Base-by-base conservation (phyloP, 2,797 vertebrate species). In the Myotis vivesi region DNA sequence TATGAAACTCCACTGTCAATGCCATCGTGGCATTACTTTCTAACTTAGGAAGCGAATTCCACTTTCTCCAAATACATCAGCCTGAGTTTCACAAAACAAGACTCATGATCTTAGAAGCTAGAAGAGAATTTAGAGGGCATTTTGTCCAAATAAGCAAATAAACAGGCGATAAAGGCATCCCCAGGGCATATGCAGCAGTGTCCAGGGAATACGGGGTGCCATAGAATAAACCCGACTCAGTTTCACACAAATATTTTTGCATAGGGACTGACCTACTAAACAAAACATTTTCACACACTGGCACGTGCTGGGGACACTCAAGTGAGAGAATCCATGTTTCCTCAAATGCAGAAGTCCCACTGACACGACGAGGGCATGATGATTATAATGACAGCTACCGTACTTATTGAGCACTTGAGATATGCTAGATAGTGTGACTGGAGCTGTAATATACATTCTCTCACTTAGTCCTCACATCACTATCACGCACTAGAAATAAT, bases 221-320 rank as follows among this genome's bases (percentile, higher is more conserved):
- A 53, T 0, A 53, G 64, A 55, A 75, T 38, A 91, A 89, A 89
- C 33, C 30, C 28, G 19, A 81, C 19, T 71, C 19, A 62, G 46
- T 85, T 95, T 93, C 81, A 94, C 15, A 84, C 12, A 86, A 36
- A 44, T 36, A 85, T 59, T 91, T 95, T 22, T 64, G 62, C 73
- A 41, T 25, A 87, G 8, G 72, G 44, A 79, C 55, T 20, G 85
- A 71, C 81, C 62, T 68, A 46, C 8, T 30, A 77, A 75, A 87
- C 16, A 85, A 84, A 85, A 81, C 36, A 71, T 36, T 41, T 84
- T 22, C 33, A 86, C 28, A 25, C 10, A 41, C 30, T 53, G 36
- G 41, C 72, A 80, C 8, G 55, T 80, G 55, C 66, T 91, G 49
- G 51, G 62, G 51, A 80, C 6, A 89, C 19, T 73, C 59, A 69